These are phyloP conservation scores for Elysia crispata DNA, from an alignment of 2,888 invertebrate genomes.

Conservation along the genomic window DNA sequence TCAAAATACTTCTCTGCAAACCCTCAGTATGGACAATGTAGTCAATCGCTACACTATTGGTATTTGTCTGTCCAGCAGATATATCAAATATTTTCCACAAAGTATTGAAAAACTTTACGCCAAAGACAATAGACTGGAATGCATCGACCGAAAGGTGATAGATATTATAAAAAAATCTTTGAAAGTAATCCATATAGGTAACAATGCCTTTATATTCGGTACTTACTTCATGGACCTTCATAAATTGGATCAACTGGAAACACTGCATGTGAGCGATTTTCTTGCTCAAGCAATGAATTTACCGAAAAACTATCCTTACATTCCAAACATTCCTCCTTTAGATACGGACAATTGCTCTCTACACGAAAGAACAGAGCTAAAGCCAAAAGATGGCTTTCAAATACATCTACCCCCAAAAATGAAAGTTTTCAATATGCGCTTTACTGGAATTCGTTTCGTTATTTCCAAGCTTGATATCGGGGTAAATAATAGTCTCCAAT, in stretches of 20 bases:
- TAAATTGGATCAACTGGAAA: background rate
- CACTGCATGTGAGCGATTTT: background rate
- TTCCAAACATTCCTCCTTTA: too few species aligned
- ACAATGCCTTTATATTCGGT: conserved; percentile 18
- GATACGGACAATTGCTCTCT: background rate
- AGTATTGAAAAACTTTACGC: background rate
- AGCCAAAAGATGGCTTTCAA: background rate
- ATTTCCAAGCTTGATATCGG: background rate
- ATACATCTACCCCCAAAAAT: conserved; percentile 33
- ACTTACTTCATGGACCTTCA: conserved; percentile 23
- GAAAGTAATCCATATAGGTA: background rate
- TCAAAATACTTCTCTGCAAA: background rate
- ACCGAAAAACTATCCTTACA: too few species aligned
- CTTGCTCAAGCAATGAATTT: too few species aligned
- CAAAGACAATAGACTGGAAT: conserved; percentile 14
- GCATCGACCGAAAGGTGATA: conserved; percentile 5
- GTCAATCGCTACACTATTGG: conserved; percentile 16
- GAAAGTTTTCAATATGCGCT: background rate
- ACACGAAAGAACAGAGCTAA: background rate
- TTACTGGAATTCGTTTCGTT: background rate
- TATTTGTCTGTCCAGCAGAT: background rate
- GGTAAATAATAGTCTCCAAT: background rate
- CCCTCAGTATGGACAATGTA: background rate
- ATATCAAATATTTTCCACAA: conserved; percentile 13
- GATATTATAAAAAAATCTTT: background rate